phyloP scores from a whole-genome alignment of 2,797 vertebrate species.

The Prunella strophiata region DNA sequence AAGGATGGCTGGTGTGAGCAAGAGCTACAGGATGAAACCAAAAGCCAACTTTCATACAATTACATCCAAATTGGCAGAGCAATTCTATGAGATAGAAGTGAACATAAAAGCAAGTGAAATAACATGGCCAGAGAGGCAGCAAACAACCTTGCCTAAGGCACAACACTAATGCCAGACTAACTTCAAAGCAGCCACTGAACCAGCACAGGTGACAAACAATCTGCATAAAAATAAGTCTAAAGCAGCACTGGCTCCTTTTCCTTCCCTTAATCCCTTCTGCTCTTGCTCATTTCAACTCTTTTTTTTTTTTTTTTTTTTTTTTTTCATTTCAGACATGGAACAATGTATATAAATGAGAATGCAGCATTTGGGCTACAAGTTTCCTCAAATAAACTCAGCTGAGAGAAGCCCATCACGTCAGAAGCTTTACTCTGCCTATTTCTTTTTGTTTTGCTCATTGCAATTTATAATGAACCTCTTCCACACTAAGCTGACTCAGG shows the following conservation, averaged over 20 bases:
- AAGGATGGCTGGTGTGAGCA: not conserved
- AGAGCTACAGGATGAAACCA: not conserved
- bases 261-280: not conserved
- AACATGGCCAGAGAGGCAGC: not conserved
- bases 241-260: not conserved
- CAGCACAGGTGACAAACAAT: constrained; percentile 53
- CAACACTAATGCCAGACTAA: constrained; percentile 10
- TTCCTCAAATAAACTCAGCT: not conserved
- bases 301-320: too few species aligned
- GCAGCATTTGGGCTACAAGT: not conserved
- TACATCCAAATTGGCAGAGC: not conserved
- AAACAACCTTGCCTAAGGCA: constrained; percentile 50
- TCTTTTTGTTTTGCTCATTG: not conserved
- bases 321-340: not conserved
- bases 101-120: constrained; percentile 49
- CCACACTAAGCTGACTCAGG: constrained; percentile 10
- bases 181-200: constrained; percentile 40
- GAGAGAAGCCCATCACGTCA: not conserved
- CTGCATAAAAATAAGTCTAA: not conserved
- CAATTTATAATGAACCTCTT: constrained; percentile 4
- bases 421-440: not conserved
- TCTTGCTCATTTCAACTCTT: not conserved
- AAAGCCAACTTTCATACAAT: not conserved
- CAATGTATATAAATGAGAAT: not conserved
- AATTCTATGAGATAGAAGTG: not conserved